Evolutionary conservation across 2,113 vertebrate species (phyloP), one percentile per base, ranked within the genome.

Genomic region (Equus quagga): DNA sequence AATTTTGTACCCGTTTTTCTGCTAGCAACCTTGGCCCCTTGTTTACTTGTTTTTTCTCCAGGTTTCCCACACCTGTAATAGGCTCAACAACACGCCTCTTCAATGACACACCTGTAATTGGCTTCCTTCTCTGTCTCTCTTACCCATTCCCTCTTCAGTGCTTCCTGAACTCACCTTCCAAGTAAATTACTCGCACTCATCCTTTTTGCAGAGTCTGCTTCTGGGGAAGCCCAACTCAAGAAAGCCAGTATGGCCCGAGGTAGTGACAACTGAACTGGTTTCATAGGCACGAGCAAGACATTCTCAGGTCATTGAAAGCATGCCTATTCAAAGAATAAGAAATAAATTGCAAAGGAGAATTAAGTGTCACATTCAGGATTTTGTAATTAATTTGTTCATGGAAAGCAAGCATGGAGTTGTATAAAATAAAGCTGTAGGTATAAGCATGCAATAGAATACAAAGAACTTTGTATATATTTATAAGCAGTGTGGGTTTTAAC

Each of bases 131-230:
- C 9, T 82, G 28, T 41, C 23, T 72, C 69, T 9, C 17, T 80
- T 33, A 1, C 8, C 19, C 4, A 4, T n/a, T 5, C 4, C 13
- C 23, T 14, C 80, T 9, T 69, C 28, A 21, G 0, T 49, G 8
- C 3, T 64, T 69, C 44, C 14, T 33, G 18, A 23, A 19, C 33
- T 67, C 24, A 62, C 41, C 14, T 56, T 21, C 9, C 5, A 49
- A 31, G 10, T 46, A 70, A 62, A 36, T 82, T 44, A 31, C 41
- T 33, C 24, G 5, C 4, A 24, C 3, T 49, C 56, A 21, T 9
- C 6, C 13, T 67, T 95, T 89, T 73, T 21, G 51, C 15, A 70
- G n/a, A 72, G n/a, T 83, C 31, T 13, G 3, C 8, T 17, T 87
- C 33, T 83, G 23, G 12, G 4, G 41, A 26, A 60, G 6, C 8